Conservation (phyloP, 2,888 invertebrate species). For the Nomada ferruginata region DNA sequence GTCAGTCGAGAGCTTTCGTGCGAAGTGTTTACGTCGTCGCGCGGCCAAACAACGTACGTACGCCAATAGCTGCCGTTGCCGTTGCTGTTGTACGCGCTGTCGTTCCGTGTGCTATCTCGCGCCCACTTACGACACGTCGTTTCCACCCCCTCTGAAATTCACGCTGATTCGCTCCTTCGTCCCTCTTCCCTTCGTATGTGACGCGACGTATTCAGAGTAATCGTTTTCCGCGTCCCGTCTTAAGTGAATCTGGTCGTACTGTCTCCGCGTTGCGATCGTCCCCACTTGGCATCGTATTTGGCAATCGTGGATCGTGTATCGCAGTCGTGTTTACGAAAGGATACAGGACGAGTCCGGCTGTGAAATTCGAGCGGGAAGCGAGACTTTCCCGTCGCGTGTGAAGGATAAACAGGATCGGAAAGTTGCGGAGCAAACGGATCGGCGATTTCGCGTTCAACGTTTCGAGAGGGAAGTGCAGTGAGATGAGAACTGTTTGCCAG, state of each 20-base stretch:
- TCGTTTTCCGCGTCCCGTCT: too few species aligned
- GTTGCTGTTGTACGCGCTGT: background rate
- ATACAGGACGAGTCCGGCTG: background rate
- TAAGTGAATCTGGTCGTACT: background rate
- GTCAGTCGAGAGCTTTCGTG: slow-evolving; percentile 72
- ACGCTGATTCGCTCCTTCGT: background rate
- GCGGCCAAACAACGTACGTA: slow-evolving; percentile 62
- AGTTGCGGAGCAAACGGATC: background rate
- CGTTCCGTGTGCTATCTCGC: background rate
- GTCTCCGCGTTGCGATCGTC: too few species aligned
- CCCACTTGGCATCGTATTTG: background rate
- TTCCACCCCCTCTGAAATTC: background rate
- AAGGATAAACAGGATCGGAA: background rate
- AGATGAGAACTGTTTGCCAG: slow-evolving; percentile 28
- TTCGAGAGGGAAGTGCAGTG: slow-evolving; percentile 17
- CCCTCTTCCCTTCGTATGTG: background rate
- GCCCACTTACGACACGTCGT: slow-evolving; percentile 2
- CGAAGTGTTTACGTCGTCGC: slow-evolving; percentile 72
- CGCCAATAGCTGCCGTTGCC: background rate
- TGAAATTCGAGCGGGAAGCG: background rate
- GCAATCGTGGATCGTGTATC: background rate
- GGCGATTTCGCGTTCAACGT: background rate
- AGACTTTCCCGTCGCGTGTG: slow-evolving; percentile 15
- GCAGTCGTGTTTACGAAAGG: background rate
- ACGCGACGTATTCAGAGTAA: too few species aligned